Base-by-base conservation (phyloP, 1,140 invertebrate genomes). In the Brachionus koreanus region DNA sequence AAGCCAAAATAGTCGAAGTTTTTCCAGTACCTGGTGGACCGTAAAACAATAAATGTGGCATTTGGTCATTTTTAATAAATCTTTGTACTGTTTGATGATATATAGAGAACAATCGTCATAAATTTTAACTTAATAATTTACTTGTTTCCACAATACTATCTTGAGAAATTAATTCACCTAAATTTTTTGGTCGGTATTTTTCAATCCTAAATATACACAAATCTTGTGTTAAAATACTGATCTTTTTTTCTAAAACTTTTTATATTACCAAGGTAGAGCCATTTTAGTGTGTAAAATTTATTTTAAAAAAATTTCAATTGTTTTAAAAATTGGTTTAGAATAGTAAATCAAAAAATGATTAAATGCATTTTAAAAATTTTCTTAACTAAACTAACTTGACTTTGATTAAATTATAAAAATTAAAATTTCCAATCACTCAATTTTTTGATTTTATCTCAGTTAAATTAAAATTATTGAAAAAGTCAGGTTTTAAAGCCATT, bases 1-100 rank as follows among this genome's bases (percentile, higher is more conserved):
- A 96, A 43, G 98, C 97, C 82, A 99, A 89, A 85, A 99, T 98
- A 19, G 97, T 98, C 85, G 94, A 97, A 0, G 97, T 99, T 90
- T 99, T 98, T 23, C 97, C 97, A 65, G 97, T 98, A 69, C 97
- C 98, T 9, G 98, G 97, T 49, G 97, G 98, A 2, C 98, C 98
- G 91, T 99, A 99, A 84, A 99, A 95, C 16, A 99, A 89, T 35
- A 99, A 89, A 91, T 99, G 97, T 3, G 98, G 98, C 46, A 99
- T 87, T 84, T 95, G 92, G 87, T 97, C 93, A 86, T 96, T 93
- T 83, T 92, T 91, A 65, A 98, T 96, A 88, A 98, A 98, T 87
- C 93, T 94, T 83, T 92, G 93, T 84, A 99, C 96, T 98, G 63
- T 7, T 33, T 0, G 46, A 37, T 65, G 37, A 39, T 29, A 5